Evolutionary conservation across 2,888 invertebrate genomes (phyloP), one percentile per base, ranked within the genome.

Genomic region (Hemicrepidius hirtus): DNA sequence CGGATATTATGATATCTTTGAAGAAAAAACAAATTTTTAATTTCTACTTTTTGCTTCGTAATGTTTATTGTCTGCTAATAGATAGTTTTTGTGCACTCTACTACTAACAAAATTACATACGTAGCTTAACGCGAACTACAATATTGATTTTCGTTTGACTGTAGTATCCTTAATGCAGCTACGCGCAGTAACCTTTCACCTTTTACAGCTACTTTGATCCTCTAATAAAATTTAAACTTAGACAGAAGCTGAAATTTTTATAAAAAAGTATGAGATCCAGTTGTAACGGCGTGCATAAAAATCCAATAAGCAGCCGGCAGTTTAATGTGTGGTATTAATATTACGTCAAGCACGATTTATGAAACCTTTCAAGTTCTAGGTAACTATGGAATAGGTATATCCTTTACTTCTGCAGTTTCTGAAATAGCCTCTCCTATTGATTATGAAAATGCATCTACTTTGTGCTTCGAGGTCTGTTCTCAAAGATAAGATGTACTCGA

Each of bases 151-250:
- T 57, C n/a, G 21, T 37, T 37, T 20, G 37, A 21, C n/a, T 40
- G 21, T 40, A 41, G n/a, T n/a, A n/a, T 60, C 60, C 28, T 60
- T 40, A 60, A 44, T 62, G 60, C 60, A 62, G 60, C 41, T 62
- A 44, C 60, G 60, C 60, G 44, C 60, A 62, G 21, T 62, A 28
- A 62, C 60, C 60, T 62, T 62, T 62, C 28, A 44, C 60, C 60
- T 62, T 62, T 20, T 10, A 18, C 16, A 1, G 3, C 10, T 18
- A 18, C 18, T 16, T 16, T 13, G 32, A 18, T 4, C 0, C 18
- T 18, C 3, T 46, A 46, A 46, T 18, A 18, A 46, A 46, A 46
- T 46, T 18, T 46, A 10, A 3, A 3, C 16, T 3, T 44, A 16
- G 7, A n/a, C 13, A n/a, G 41, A 6, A 44, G n/a, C 1, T 1